These are phyloP conservation scores for Amiota minor DNA, from an alignment of 2,888 invertebrate genomes.

Conservation along the genomic window DNA sequence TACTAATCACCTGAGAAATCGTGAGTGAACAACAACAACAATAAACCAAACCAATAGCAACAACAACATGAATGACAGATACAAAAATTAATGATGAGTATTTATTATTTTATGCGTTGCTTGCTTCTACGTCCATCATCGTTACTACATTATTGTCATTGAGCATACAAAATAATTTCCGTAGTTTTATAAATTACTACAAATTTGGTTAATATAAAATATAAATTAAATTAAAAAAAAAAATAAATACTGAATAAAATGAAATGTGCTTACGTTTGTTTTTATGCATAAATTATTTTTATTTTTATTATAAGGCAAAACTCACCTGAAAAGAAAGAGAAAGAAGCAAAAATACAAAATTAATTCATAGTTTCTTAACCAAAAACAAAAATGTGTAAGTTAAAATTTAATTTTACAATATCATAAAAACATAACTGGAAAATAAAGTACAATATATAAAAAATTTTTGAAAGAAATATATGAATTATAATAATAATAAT, in stretches of 20 bases:
- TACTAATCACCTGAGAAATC: not conserved
- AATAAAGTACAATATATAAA: not conserved
- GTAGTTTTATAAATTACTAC: constrained; percentile 15
- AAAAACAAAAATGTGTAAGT: constrained; percentile 34
- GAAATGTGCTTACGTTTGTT: constrained; percentile 3
- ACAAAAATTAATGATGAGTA: constrained; percentile 41
- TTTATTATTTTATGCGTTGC: not conserved
- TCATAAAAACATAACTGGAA: not conserved
- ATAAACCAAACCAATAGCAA: too few species aligned
- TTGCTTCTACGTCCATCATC: not conserved
- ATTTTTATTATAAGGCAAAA: constrained; percentile 9
- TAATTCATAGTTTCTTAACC: not conserved
- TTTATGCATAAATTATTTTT: not conserved
- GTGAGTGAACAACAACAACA: too few species aligned
- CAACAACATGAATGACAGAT: not conserved
- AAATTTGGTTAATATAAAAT: not conserved
- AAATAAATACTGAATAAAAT: not conserved
- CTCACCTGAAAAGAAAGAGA: constrained; percentile 42
- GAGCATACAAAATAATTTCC: constrained; percentile 40
- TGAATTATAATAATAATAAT: too few species aligned
- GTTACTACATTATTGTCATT: not conserved
- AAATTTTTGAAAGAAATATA: too few species aligned
- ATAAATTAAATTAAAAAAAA: not conserved
- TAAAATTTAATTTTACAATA: not conserved
- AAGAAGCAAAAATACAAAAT: constrained; percentile 19